Conservation (phyloP, 2,797 vertebrate species). For the Protonibea diacanthus region DNA sequence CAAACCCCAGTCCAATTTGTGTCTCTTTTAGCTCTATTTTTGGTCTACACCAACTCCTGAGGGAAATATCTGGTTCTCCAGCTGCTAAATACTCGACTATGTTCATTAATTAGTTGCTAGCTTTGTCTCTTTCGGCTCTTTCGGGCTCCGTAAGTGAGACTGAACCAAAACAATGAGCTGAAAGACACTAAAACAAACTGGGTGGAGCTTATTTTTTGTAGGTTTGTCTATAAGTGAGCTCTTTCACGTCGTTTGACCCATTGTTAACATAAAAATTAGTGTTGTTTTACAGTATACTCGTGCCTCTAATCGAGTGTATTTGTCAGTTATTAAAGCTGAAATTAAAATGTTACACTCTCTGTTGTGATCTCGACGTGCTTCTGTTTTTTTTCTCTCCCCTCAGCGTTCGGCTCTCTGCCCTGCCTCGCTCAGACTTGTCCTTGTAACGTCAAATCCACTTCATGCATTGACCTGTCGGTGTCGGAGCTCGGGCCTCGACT, state of each 20-base stretch:
- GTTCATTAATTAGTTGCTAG: background rate
- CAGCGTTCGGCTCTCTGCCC: constrained; percentile 94
- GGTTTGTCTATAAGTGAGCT: background rate
- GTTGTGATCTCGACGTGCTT: background rate
- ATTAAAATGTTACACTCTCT: background rate
- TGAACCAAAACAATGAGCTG: background rate
- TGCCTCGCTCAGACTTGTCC: constrained; percentile 90
- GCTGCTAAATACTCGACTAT: too few species aligned
- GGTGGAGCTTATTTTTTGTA: background rate
- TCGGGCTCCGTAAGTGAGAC: background rate
- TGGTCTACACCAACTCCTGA: background rate
- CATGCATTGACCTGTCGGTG: constrained; percentile 92
- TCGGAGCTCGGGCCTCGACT: constrained; percentile 57
- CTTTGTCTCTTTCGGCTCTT: background rate
- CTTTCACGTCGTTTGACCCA: background rate
- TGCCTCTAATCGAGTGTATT: background rate
- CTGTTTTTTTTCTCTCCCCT: constrained; percentile 30
- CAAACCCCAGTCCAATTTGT: too few species aligned
- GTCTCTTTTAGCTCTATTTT: too few species aligned
- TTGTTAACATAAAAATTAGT: background rate
- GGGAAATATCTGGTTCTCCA: background rate
- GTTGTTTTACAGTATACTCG: too few species aligned
- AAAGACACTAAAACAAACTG: background rate
- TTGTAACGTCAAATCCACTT: constrained; percentile 87
- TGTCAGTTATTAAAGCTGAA: background rate